Base-by-base conservation (phyloP, 1,140 invertebrate species). In the Drosophila teissieri region DNA sequence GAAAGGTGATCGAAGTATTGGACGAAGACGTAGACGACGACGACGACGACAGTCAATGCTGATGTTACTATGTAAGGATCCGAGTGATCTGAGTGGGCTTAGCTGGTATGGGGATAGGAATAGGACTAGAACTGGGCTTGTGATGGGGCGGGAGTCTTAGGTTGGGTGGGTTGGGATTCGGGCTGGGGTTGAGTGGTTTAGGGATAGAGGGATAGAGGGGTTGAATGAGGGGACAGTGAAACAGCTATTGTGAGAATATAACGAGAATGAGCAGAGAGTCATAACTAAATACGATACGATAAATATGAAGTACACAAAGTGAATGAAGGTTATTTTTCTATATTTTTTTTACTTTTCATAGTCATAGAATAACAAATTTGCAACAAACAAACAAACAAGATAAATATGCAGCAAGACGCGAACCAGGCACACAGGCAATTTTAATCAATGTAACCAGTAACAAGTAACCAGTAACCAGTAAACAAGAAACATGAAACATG, bases 341-440 rank as follows among this genome's bases (percentile, higher is more conserved):
- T 89, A 89, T 83, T 89, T 89, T 89, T 89, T 89, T 89, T 89
- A 89, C 85, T 89, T 89, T 89, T 89, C 84, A 89, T 89, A 90
- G 84, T 89, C 84, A 89, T 89, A 89, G 84, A 89, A 89, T 89
- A 89, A 89, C 84, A 89, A 89, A 89, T 89, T 89, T 89, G 44
- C 64, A 73, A 14, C 39, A 78, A 52, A 56, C 42, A 64, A 27
- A 55, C 42, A 65, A 27, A 39, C 11, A 37, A 79, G 48, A 62
- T 55, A 61, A 72, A 56, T 40, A 74, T 34, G 60, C 54, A 73
- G 49, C 52, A 62, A 42, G 60, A 58, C 14, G 24, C 4, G 36
- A 52, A 42, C 37, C 65, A 48, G 54, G 56, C 36, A 73, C 45
- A 57, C 34, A 67, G 37, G 31, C 65, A 72, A 72, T 70, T 72